These are phyloP conservation scores for Catagonus wagneri DNA, from an alignment of 2,113 vertebrate genomes.

Conservation along the genomic window DNA sequence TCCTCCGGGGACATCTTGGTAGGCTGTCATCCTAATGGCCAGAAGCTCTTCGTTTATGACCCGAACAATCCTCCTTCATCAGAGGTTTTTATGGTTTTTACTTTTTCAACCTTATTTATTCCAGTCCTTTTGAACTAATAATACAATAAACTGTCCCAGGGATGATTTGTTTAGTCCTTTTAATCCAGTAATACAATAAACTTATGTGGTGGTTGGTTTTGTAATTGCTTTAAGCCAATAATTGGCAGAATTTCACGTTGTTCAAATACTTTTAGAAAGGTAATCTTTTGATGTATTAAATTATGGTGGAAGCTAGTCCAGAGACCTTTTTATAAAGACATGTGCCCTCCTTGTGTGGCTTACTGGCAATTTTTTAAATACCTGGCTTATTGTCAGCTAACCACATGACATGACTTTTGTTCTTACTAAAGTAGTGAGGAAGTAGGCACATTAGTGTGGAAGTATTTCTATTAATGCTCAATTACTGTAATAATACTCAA, in stretches of 20 bases:
- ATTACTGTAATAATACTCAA: slow-evolving; percentile 74
- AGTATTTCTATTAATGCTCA: slow-evolving; percentile 62
- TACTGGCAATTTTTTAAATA: slow-evolving; percentile 68
- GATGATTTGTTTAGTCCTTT: slow-evolving; percentile 61
- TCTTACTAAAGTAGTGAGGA: not conserved
- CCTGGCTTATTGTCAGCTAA: slow-evolving; percentile 71
- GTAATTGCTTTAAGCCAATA: slow-evolving; percentile 77
- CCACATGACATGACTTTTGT: slow-evolving; percentile 59
- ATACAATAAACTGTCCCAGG: slow-evolving; percentile 7
- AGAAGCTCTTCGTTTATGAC: slow-evolving; percentile 87
- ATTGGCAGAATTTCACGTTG: slow-evolving; percentile 71
- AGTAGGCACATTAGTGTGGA: slow-evolving; percentile 11
- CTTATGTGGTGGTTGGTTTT: slow-evolving; percentile 42
- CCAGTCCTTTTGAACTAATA: slow-evolving; percentile 57
- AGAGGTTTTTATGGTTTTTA: slow-evolving; percentile 87
- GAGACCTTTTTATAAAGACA: slow-evolving; percentile 66
- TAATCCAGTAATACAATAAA: slow-evolving; percentile 58
- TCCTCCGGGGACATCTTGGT: slow-evolving; percentile 94
- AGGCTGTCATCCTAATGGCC: slow-evolving; percentile 93
- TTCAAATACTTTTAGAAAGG: slow-evolving; percentile 66
- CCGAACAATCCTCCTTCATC: slow-evolving; percentile 91
- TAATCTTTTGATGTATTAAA: slow-evolving; percentile 78
- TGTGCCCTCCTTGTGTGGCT: slow-evolving; percentile 18
- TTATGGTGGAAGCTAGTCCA: slow-evolving; percentile 71
- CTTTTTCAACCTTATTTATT: slow-evolving; percentile 62